Evolutionary conservation across 53 echinoderm and acorn worm genomes (phyloP).

Genomic region (Patiria pectinifera): DNA sequence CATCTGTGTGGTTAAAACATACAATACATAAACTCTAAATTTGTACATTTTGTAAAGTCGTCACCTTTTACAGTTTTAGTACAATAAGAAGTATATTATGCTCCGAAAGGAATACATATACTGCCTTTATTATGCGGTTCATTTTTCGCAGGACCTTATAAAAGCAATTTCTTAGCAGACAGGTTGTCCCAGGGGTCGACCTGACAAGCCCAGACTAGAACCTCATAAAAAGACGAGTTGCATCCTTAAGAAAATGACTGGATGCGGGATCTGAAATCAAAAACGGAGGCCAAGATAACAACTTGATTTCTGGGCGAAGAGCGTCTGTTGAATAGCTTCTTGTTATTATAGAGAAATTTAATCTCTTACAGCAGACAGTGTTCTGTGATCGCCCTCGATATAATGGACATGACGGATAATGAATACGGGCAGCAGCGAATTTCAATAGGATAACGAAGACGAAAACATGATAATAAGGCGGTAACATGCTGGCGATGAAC

Average conservation of each 20-base stretch:
- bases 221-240: neutral
- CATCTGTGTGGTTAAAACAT: too few relatives aligned
- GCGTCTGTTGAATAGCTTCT: neutral
- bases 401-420: neutral
- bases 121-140: neutral
- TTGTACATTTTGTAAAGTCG: too few relatives aligned
- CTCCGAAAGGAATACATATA: neutral
- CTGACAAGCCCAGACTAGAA: neutral
- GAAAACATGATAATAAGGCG: neutral
- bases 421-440: too few relatives aligned
- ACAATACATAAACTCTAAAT: too few relatives aligned
- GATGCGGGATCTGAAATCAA: neutral
- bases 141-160: neutral
- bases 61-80: too few relatives aligned
- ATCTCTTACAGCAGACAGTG: neutral
- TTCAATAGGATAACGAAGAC: neutral
- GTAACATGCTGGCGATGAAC: neutral
- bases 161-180: neutral
- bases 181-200: neutral
- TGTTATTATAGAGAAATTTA: neutral
- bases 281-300: neutral
- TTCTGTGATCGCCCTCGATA: neutral
- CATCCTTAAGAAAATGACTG: neutral
- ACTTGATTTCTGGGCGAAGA: neutral
- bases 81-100: too few relatives aligned